Conservation (phyloP, 2,888 invertebrate species). For the Seira musarum region DNA sequence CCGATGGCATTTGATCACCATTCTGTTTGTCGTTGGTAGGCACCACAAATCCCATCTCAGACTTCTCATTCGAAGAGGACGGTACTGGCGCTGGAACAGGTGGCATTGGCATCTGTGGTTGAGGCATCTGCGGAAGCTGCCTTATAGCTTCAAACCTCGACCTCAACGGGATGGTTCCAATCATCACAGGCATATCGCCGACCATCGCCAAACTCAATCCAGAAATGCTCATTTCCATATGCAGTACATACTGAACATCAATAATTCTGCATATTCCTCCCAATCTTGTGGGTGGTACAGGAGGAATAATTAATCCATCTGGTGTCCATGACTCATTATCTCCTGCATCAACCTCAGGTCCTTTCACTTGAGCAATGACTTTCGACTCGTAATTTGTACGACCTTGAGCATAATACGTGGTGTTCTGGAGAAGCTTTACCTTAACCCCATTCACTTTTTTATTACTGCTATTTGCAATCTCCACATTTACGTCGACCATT, state of each 20-base stretch:
- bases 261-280: slow-evolving; percentile 42
- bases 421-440: slow-evolving; percentile 34
- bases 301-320: slow-evolving; percentile 23
- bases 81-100: background rate
- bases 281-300: slow-evolving; percentile 46
- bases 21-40: no score
- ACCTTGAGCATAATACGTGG: slow-evolving; percentile 41
- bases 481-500: slow-evolving; percentile 17
- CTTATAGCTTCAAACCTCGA: background rate
- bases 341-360: slow-evolving; percentile 31
- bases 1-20: no score
- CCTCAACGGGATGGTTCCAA: slow-evolving; percentile 53
- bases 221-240: slow-evolving; percentile 49
- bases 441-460: slow-evolving; percentile 34
- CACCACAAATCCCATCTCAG: slow-evolving; percentile 21
- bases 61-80: background rate
- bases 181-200: slow-evolving; percentile 30
- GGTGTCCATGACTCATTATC: slow-evolving; percentile 41
- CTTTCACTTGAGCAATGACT: slow-evolving; percentile 14
- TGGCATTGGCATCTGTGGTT: background rate
- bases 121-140: slow-evolving; percentile 11
- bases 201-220: slow-evolving; percentile 36
- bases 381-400: background rate
- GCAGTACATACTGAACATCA: slow-evolving; percentile 47
- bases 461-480: slow-evolving; percentile 42